Evolutionary conservation across 2,113 vertebrate genomes (phyloP).

Genomic region (Amia ocellicauda): DNA sequence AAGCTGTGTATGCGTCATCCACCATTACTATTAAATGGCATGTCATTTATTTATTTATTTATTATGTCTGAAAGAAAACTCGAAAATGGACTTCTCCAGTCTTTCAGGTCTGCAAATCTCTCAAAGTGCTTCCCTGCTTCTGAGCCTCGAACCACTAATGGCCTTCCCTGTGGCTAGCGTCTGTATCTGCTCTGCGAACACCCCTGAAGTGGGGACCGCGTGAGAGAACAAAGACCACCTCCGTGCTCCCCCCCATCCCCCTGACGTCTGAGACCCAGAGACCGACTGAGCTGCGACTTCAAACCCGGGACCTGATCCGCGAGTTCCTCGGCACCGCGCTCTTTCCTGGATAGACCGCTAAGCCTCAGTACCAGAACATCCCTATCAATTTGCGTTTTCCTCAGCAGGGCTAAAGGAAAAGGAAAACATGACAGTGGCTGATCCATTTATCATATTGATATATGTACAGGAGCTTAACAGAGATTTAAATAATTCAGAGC

Average conservation of each 20-base stretch:
- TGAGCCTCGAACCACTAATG: constrained; percentile 6
- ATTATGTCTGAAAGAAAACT: constrained; percentile 33
- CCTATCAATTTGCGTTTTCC: not conserved
- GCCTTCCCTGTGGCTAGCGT: not conserved
- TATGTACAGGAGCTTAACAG: constrained; percentile 69
- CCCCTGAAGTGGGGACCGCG: constrained; percentile 17
- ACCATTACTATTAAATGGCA: constrained; percentile 37
- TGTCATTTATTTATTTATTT: constrained; percentile 41
- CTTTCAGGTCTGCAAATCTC: constrained; percentile 39
- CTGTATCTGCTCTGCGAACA: not conserved
- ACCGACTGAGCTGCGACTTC: not conserved
- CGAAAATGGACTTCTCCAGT: constrained; percentile 50
- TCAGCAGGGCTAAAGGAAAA: constrained; percentile 33
- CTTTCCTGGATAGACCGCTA: not conserved
- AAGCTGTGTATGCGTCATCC: constrained; percentile 27
- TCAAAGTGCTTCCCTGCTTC: constrained; percentile 27
- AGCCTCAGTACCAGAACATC: constrained; percentile 29
- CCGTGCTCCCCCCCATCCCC: not conserved
- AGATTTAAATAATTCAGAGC: constrained; percentile 85
- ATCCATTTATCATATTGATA: constrained; percentile 71
- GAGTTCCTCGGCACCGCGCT: constrained; percentile 26
- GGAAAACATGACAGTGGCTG: constrained; percentile 54
- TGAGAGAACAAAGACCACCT: not conserved
- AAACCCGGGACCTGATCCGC: constrained; percentile 33
- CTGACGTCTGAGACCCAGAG: no score